A percentile compares a stretch with the other conserved stretches of the same genome.
phyloP scores from a whole-genome alignment of 2,797 vertebrate genomes.

The Sorex maritimensis region DNA sequence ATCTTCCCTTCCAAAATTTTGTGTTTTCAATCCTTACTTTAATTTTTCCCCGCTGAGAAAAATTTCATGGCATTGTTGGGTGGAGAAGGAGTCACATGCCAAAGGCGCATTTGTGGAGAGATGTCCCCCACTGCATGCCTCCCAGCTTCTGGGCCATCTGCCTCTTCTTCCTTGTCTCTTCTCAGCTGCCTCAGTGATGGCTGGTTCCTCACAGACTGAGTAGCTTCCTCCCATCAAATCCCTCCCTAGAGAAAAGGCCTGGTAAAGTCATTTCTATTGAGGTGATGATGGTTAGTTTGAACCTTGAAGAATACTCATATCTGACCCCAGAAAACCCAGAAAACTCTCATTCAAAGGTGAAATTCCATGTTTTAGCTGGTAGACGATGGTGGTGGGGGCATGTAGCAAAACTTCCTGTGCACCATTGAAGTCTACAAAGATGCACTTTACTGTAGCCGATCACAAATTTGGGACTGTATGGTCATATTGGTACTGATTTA shows the following conservation, averaged over 20 bases:
- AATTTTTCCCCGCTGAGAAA: background rate
- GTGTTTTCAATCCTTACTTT: background rate
- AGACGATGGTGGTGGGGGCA: background rate
- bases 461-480: constrained; percentile 1
- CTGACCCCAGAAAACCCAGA: background rate
- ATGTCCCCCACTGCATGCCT: background rate
- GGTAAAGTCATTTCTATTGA: constrained; percentile 4
- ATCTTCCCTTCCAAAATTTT: too few species aligned
- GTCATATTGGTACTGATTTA: constrained; percentile 57
- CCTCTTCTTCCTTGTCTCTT: background rate
- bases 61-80: background rate
- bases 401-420: background rate
- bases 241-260: background rate
- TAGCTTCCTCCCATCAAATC: constrained; percentile 35
- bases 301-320: constrained; percentile 35
- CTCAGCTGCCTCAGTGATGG: background rate
- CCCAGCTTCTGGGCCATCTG: background rate
- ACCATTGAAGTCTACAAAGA: background rate
- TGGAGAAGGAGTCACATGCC: background rate
- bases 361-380: constrained; percentile 6
- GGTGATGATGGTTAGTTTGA: constrained; percentile 1
- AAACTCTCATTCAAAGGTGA: constrained; percentile 36
- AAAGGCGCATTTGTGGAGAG: background rate
- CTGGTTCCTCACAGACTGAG: background rate
- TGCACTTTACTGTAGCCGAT: constrained; percentile 25